Percentiles rank a stretch among this genome's conserved stretches.
Evolutionary conservation across 1,140 invertebrate species (phyloP).

Genomic region (Bombus confusus): DNA sequence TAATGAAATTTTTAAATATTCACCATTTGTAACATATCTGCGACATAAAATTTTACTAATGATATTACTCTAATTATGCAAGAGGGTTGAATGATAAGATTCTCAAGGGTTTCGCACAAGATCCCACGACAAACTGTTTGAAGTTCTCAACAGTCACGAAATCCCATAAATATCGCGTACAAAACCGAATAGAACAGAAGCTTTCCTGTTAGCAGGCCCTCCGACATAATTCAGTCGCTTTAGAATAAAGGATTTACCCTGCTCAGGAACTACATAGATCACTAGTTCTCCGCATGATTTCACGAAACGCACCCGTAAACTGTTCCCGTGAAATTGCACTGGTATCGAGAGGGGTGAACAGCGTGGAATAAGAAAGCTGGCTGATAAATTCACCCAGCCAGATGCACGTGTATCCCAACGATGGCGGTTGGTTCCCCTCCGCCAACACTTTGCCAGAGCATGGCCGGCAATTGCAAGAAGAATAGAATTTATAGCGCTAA

Average conservation of each 20-base stretch:
- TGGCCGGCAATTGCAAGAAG: slow-evolving; percentile 20
- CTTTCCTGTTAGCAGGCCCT: not conserved
- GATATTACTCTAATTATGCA: too few relatives aligned
- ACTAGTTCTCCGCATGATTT: too few relatives aligned
- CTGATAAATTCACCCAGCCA: slow-evolving; percentile 40
- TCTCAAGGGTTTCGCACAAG: not conserved
- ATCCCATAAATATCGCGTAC: not conserved
- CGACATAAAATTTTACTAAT: too few relatives aligned
- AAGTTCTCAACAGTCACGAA: not conserved
- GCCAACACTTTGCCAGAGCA: not conserved
- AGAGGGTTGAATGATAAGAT: too few relatives aligned
- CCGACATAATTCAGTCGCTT: not conserved
- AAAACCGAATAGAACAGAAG: not conserved
- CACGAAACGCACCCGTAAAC: slow-evolving; percentile 1
- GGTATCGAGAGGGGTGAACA: slow-evolving; percentile 15
- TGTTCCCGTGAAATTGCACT: slow-evolving; percentile 16
- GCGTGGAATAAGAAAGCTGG: slow-evolving; percentile 16
- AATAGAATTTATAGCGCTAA: slow-evolving; percentile 58
- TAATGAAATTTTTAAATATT: too few relatives aligned
- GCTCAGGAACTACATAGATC: not conserved
- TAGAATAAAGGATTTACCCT: not conserved
- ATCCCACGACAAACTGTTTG: not conserved
- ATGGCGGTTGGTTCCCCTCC: not conserved
- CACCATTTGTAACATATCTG: too few relatives aligned
- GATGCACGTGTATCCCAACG: slow-evolving; percentile 12